Base-by-base conservation (phyloP, 2,797 vertebrate genomes). In the Enteromius treurensis region DNA sequence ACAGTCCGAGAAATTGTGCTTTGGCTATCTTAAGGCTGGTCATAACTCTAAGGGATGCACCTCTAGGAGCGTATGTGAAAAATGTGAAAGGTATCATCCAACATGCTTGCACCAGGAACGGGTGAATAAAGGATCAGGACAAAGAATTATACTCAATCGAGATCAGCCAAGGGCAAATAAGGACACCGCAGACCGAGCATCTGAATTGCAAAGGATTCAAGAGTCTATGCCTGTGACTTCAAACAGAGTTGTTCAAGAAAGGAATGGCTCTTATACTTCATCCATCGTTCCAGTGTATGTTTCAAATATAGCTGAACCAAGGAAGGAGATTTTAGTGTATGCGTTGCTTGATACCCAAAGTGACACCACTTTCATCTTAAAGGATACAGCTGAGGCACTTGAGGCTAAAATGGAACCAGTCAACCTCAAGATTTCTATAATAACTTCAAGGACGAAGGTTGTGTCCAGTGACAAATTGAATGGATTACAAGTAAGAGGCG, bases 361-460 rank as follows among this genome's bases (percentile, higher is more conserved):
- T 1, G 77, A 79, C 77, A 79, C 76, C n/a, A 80, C 85, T 34
- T 89, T 87, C 45, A 86, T 86, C 62, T 5, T 87, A 29, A 73
- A 80, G 15, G 73, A 82, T 2, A 42, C n/a, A 79, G 81, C 75
- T 77, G 81, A 86, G 4, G 13, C 26, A 55, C 34, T 86, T 19
- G 13, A 60, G 76, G 49, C 17, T 45, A 84, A 85, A 34, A 85
- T 73, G 47, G 84, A 87, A 8, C 75, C 80, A 75, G 80, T 86
- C 13, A 85, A 73, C 47, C 79, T 87, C 21, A 86, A 84, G 37
- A 68, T 90, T 13, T 88, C 76, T 5, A 86, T 58, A 10, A 86
- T 89, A 40, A 81, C 77, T 6, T 88, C 84, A 17, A 87, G 60
- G 70, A 79, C 23, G 0, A 71, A 71, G 9, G 71, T 85, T 26